Evolutionary conservation across 1,140 invertebrate genomes (phyloP).

Genomic region (Paramacrobiotus metropolitanus): DNA sequence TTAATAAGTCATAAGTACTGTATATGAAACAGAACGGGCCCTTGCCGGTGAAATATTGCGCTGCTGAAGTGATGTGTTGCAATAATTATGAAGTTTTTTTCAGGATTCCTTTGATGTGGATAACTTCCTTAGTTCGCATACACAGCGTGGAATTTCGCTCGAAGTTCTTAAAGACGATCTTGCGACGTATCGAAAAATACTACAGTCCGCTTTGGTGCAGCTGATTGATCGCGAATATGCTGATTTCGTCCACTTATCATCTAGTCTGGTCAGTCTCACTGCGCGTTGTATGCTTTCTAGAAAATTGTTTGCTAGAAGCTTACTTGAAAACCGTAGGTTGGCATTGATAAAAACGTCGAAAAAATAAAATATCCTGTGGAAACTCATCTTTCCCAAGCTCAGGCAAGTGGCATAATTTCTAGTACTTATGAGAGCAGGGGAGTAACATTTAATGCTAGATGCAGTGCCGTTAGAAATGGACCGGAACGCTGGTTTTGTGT

Average conservation of each 20-base stretch:
- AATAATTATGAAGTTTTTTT: slow-evolving; percentile 14
- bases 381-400: slow-evolving; percentile 12
- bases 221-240: slow-evolving; percentile 90
- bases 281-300: no score
- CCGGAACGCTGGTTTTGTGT: not conserved
- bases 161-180: slow-evolving; percentile 73
- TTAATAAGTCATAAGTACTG: not conserved
- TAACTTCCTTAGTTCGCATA: slow-evolving; percentile 57
- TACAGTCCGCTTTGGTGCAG: slow-evolving; percentile 77
- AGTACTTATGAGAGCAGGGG: no score
- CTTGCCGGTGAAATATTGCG: no score
- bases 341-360: slow-evolving; percentile 58
- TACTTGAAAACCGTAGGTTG: slow-evolving; percentile 36
- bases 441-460: no score
- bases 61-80: no score
- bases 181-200: slow-evolving; percentile 59
- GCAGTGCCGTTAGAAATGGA: no score
- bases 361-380: slow-evolving; percentile 48
- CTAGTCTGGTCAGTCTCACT: slow-evolving; percentile 42
- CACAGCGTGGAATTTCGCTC: slow-evolving; percentile 43
- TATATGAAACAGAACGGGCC: not conserved
- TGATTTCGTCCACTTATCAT: slow-evolving; percentile 84
- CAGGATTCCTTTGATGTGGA: slow-evolving; percentile 68
- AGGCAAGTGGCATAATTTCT: not conserved
- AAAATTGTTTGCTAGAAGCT: no score